These are phyloP conservation scores for Hypselothyrea guttata DNA, from an alignment of 2,888 invertebrate species.

Conservation along the genomic window DNA sequence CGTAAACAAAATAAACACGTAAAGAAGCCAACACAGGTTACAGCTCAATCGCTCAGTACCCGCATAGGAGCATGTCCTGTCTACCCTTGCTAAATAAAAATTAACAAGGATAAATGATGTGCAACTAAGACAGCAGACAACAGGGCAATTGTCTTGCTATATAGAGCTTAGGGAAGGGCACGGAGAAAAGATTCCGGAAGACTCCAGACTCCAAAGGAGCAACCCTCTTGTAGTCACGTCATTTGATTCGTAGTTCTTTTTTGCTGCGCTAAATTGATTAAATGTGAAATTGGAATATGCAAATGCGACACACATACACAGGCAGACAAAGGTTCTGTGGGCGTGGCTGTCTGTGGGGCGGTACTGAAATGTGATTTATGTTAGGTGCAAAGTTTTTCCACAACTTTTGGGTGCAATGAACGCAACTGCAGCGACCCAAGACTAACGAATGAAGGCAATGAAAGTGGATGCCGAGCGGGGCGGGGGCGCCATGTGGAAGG, in stretches of 20 bases:
- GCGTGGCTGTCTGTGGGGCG: conserved; percentile 51
- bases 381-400: conserved; percentile 69
- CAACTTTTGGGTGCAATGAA: conserved; percentile 71
- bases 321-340: conserved; percentile 21
- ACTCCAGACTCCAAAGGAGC: conserved; percentile 7
- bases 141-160: conserved; percentile 6
- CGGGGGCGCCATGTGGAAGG: conserved; percentile 43
- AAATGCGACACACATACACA: background rate
- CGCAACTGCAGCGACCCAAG: conserved; percentile 63
- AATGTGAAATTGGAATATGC: conserved; percentile 68
- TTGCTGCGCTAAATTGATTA: conserved; percentile 62
- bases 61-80: conserved; percentile 37
- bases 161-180: conserved; percentile 24
- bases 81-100: conserved; percentile 66
- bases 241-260: conserved; percentile 32
- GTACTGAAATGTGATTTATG: conserved; percentile 66
- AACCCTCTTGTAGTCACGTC: conserved; percentile 1
- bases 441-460: conserved; percentile 52
- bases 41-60: conserved; percentile 65
- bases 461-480: conserved; percentile 30
- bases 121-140: conserved; percentile 45
- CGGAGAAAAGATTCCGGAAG: background rate
- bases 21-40: conserved; percentile 71
- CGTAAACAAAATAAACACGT: conserved; percentile 49
- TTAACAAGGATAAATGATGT: conserved; percentile 80